Evolutionary conservation across 2,797 vertebrate genomes (phyloP).

Genomic region (Peromyscus attwateri): DNA sequence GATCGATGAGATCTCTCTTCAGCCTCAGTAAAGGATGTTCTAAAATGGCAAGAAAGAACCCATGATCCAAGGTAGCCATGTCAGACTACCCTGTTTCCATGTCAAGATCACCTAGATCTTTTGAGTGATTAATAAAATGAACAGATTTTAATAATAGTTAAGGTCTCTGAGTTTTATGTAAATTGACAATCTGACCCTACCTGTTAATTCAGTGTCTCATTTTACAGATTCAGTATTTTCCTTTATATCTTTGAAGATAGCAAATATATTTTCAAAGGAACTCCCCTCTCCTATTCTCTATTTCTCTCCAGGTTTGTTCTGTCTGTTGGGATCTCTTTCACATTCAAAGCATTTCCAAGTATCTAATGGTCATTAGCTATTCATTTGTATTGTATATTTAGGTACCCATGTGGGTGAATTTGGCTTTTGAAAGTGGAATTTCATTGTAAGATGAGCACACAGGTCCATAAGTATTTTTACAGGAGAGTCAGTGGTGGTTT

Average conservation of each 20-base stretch:
- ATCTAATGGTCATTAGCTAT: background rate
- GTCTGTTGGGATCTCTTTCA: background rate
- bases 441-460: background rate
- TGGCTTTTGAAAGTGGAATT: background rate
- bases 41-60: background rate
- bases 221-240: background rate
- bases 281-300: background rate
- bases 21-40: background rate
- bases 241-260: background rate
- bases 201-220: background rate
- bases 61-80: background rate
- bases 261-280: background rate
- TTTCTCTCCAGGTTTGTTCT: background rate
- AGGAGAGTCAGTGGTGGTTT: background rate
- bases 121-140: background rate
- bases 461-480: background rate
- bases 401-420: background rate
- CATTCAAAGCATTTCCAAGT: background rate
- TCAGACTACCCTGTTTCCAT: background rate
- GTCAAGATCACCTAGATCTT: background rate
- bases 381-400: background rate
- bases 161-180: slow-evolving; percentile 4
- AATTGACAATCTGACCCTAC: background rate
- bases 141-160: background rate
- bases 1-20: background rate